phyloP scores from a whole-genome alignment of 2,888 invertebrate genomes.

The Oscheius onirici region DNA sequence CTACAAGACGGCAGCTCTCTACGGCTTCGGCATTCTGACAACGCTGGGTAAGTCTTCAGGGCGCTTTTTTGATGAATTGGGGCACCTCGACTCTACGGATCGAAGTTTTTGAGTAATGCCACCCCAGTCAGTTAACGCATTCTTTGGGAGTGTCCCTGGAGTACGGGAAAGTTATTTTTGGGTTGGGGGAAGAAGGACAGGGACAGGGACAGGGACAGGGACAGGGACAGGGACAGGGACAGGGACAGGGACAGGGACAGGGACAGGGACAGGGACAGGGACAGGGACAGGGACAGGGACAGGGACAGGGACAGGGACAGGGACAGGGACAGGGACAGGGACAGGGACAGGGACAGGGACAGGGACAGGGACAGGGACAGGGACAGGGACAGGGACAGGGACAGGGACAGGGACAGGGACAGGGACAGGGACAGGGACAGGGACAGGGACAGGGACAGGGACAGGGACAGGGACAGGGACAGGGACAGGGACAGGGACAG shows the following conservation, averaged over 20 bases:
- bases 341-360: neutral
- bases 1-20: conserved; percentile 65
- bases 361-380: neutral
- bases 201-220: neutral
- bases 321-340: neutral
- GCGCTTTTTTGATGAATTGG: neutral
- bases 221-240: neutral
- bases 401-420: neutral
- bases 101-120: conserved; percentile 21
- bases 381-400: neutral
- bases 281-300: neutral
- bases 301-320: neutral
- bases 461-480: neutral
- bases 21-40: conserved; percentile 69
- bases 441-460: conserved; percentile 1
- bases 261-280: conserved; percentile 1
- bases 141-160: conserved; percentile 32
- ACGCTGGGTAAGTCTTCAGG: conserved; percentile 65
- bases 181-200: too few relatives aligned
- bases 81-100: neutral
- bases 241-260: neutral
- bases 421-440: neutral
- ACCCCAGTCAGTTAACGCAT: conserved; percentile 22
- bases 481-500: neutral
- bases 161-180: too few relatives aligned